Base-by-base conservation (phyloP, 2,113 vertebrate species). In the Platysternon megacephalum region DNA sequence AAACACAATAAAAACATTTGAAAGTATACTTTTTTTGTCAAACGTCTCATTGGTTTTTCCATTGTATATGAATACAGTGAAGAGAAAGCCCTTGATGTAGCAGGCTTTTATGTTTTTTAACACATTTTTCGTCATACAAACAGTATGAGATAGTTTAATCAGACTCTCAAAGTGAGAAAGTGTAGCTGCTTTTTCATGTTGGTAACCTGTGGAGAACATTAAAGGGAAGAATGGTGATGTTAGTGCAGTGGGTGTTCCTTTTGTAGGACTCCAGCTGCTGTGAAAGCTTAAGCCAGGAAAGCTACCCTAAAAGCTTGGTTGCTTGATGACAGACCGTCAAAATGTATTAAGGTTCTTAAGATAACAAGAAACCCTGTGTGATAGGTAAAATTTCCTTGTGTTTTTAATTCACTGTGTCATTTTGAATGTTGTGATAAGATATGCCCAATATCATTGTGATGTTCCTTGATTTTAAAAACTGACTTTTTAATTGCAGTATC, bases 241-340 rank as follows among this genome's bases (percentile, higher is more conserved):
- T 88, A 87, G 48, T 87, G 53, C 79, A 86, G 51, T 74, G 55
- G 52, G 78, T 92, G 79, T 92, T 97, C 49, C 88, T 81, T 89
- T 29, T 28, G 8, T 55, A 61, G 51, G 79, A 82, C 79, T 97
- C 68, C 87, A 95, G 90, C 93, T 95, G 87, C n/a, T 97, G 61
- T 82, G 79, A 95, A 96, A 94, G 3, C 88, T 94, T 95, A 92
- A 91, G 56, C 51, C 72, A 91, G 76, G 86, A 94, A 91, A 93
- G 61, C 55, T 93, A 86, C 79, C 83, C 79, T 93, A 89, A 89
- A 93, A 97, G 87, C 22, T 94, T 72, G 58, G 95, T 94, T 95
- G 85, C 91, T 97, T 96, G 92, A 96, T 95, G 95, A 94, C 90
- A 96, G 95, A 80, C 46, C 94, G 91, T 95, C 96, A 97, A 91